Percentiles rank a stretch among this genome's conserved stretches.
Evolutionary conservation across 1,140 invertebrate species (phyloP).

Genomic region (Monochamus saltuarius): DNA sequence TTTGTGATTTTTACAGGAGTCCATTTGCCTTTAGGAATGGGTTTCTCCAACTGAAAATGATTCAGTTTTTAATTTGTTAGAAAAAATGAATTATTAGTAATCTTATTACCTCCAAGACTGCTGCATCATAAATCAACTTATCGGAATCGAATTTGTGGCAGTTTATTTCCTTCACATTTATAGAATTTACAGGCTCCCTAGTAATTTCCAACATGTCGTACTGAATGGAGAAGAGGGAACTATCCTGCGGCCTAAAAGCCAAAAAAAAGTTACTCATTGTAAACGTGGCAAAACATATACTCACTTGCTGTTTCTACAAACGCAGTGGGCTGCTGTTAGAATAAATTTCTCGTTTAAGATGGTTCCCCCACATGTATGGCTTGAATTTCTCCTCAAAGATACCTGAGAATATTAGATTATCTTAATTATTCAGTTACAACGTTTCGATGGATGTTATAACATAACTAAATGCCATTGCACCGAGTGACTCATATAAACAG

Average conservation of each 20-base stretch:
- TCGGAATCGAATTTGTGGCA: constrained; percentile 25
- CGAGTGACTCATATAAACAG: no score
- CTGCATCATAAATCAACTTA: constrained; percentile 27
- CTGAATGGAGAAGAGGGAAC: constrained; percentile 27
- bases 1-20: constrained; percentile 23
- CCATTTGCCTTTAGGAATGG: constrained; percentile 25
- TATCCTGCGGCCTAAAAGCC: constrained; percentile 24
- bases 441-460: no score
- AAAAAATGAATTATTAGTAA: constrained; percentile 1
- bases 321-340: constrained; percentile 40
- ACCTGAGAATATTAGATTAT: neutral
- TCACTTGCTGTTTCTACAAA: constrained; percentile 23
- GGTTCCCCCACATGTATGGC: constrained; percentile 35
- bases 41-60: constrained; percentile 20
- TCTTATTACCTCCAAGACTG: constrained; percentile 26
- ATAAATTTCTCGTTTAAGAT: constrained; percentile 37
- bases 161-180: constrained; percentile 27
- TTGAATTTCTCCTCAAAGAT: constrained; percentile 1
- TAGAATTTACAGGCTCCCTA: constrained; percentile 18
- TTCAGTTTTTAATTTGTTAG: neutral
- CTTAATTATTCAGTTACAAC: no score
- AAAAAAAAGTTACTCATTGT: neutral
- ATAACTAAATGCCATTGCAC: no score
- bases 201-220: constrained; percentile 30
- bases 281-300: constrained; percentile 7